Percentiles rank a stretch among this genome's conserved stretches.
phyloP scores from a whole-genome alignment of 2,113 vertebrate genomes.

The Aegithalos caudatus region DNA sequence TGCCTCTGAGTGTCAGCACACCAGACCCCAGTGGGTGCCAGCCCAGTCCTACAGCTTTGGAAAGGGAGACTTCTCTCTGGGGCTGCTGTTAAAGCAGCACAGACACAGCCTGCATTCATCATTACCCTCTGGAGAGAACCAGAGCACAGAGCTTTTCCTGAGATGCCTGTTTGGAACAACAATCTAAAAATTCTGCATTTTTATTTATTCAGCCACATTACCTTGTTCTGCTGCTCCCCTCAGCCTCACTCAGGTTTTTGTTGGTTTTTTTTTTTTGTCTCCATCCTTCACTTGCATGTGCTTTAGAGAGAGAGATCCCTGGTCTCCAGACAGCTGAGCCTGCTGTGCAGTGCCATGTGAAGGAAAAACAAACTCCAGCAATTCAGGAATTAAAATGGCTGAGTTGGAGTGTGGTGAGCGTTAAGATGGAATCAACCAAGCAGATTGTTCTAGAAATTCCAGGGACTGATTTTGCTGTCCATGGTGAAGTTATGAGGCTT shows the following conservation, averaged over 20 bases:
- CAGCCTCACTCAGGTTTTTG: neutral
- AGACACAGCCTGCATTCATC: neutral
- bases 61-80: neutral
- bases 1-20: neutral
- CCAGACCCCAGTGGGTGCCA: neutral
- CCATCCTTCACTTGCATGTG: neutral
- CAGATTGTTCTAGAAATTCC: neutral
- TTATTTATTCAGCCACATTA: neutral
- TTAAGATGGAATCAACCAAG: constrained; percentile 42
- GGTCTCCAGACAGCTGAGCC: neutral
- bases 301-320: neutral
- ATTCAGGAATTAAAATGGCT: constrained; percentile 19
- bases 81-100: neutral
- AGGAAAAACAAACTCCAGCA: neutral
- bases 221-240: neutral
- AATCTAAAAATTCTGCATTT: neutral
- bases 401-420: neutral
- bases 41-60: neutral
- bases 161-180: neutral
- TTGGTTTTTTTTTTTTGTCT: neutral
- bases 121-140: neutral
- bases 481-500: neutral
- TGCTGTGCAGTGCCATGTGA: neutral
- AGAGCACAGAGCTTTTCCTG: neutral
- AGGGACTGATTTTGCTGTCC: neutral